Evolutionary conservation across 2,113 vertebrate species (phyloP).

Genomic region (Rhea americana): DNA sequence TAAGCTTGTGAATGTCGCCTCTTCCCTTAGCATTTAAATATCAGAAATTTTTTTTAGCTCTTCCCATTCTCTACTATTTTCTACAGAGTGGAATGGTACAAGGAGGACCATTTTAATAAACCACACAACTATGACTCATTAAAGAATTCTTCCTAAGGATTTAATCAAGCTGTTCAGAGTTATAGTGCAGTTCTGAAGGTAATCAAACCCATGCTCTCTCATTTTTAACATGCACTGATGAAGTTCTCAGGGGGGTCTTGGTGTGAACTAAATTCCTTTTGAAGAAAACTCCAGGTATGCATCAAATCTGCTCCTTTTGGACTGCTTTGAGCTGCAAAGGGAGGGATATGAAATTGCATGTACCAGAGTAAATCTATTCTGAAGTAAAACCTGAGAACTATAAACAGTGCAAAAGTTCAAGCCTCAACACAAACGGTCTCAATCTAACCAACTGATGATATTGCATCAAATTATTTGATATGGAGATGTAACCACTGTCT

Average conservation of each 20-base stretch:
- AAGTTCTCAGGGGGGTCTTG: neutral
- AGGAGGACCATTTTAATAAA: neutral
- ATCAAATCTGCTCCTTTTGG: neutral
- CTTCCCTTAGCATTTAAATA: neutral
- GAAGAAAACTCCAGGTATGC: rapidly evolving
- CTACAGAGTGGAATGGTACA: neutral
- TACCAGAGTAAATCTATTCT: neutral
- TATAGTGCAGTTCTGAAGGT: neutral
- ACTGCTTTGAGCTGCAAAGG: neutral
- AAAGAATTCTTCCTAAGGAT: neutral
- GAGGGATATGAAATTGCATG: neutral
- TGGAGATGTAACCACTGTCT: constrained; percentile 11
- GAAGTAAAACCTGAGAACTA: neutral
- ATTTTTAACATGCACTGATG: neutral
- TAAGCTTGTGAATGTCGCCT: neutral
- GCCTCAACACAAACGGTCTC: neutral
- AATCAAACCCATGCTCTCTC: neutral
- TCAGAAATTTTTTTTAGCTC: neutral
- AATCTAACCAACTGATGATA: neutral
- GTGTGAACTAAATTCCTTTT: neutral
- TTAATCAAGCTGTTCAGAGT: neutral
- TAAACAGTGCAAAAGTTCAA: neutral
- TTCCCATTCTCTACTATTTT: neutral
- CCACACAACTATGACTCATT: neutral
- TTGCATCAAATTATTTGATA: neutral